phyloP scores from a whole-genome alignment of 2,888 invertebrate genomes.

The Mallateleia sp. region DNA sequence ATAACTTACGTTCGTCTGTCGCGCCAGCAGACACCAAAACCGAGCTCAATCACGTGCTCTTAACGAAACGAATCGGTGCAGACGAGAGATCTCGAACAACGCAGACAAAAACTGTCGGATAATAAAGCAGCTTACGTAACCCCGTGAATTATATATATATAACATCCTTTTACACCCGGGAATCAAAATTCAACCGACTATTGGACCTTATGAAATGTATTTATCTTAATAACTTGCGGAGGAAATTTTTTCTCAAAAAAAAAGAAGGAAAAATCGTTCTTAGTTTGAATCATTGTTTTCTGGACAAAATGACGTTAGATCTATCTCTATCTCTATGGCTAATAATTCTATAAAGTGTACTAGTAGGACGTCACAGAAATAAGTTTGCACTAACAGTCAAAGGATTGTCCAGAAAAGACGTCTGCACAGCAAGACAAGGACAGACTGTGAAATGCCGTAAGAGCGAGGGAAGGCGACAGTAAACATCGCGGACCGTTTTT shows the following conservation, averaged over 20 bases:
- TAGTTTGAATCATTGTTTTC: slow-evolving; percentile 8
- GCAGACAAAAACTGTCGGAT: slow-evolving; percentile 27
- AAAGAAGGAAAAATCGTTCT: background rate
- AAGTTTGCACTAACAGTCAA: slow-evolving; percentile 42
- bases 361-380: slow-evolving; percentile 67
- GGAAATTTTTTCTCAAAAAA: too few species aligned
- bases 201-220: background rate
- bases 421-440: slow-evolving; percentile 29
- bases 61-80: slow-evolving; percentile 36
- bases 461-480: background rate
- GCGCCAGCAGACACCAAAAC: slow-evolving; percentile 37
- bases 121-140: slow-evolving; percentile 39
- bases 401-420: slow-evolving; percentile 52
- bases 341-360: slow-evolving; percentile 67
- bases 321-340: slow-evolving; percentile 43
- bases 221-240: too few species aligned
- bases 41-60: slow-evolving; percentile 34
- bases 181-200: background rate
- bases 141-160: background rate
- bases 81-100: slow-evolving; percentile 19
- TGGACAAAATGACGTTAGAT: slow-evolving; percentile 4
- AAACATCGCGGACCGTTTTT: background rate
- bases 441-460: background rate
- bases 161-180: slow-evolving; percentile 3
- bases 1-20: slow-evolving; percentile 14